Evolutionary conservation across 2,888 invertebrate genomes (phyloP), one percentile per base, ranked within the genome.

Genomic region (Drosophila multiciliata): DNA sequence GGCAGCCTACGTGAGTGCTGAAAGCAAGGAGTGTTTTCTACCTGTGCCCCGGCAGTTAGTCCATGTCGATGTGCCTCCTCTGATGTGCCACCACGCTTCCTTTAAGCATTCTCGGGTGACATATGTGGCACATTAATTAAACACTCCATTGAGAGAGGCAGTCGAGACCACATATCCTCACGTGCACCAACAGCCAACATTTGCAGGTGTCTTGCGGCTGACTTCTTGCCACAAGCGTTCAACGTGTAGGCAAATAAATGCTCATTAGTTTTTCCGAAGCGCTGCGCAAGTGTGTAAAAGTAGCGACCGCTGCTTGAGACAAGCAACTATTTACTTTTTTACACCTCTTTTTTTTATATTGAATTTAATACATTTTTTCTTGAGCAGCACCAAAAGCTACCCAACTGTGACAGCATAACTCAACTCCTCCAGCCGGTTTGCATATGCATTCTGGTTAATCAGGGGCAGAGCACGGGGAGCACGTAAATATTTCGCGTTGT

Each of bases 51-150:
- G 23, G 45, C 15, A 23, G 23, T 59, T 54, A 66, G 50, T 40
- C 32, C 23, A 12, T n/a, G 23, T 23, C 8, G 45, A 45, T 17
- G 36, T 59, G 11, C 32, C 50, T 20, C 11, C 15, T 45, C 45
- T 52, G 38, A n/a, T 40, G 40, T 40, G 40, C n/a, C n/a, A 2
- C n/a, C 5, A 9, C n/a, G 40, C 49, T 62, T 55, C n/a, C 26
- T 60, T 52, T 60, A 12, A 12, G 12, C 40, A n/a, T 50, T 52
- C 45, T 42, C 60, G 66, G 83, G 76, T 87, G 88, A 89, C 87
- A 87, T 87, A 87, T 87, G 87, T 73, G 81, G 55, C 67, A 88
- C 87, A 87, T 87, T 89, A 87, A 87, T 87, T 87, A 87, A 87
- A 87, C 75, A 89, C 83, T 89, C 78, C 80, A 78, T 71, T 74